Percentiles rank a stretch among this genome's conserved stretches.
phyloP scores from a whole-genome alignment of 2,113 vertebrate species.

The Sinocyclocheilus rhinocerous region DNA sequence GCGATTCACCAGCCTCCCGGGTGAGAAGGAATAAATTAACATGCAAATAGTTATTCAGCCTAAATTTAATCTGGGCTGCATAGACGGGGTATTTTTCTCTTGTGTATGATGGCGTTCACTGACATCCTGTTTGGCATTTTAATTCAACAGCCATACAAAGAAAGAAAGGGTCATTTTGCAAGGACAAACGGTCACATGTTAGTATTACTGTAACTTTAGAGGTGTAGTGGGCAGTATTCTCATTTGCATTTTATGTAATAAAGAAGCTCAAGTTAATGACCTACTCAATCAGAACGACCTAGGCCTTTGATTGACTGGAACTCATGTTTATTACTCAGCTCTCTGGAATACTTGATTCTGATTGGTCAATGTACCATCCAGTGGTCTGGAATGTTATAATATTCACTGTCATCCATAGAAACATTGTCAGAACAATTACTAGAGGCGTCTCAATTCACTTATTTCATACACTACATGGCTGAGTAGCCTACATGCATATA shows the following conservation, averaged over 20 bases:
- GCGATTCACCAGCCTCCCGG: constrained; percentile 57
- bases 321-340: not conserved
- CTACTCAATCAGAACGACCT: not conserved
- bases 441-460: too few species aligned
- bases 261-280: not conserved
- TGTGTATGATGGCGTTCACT: constrained; percentile 32
- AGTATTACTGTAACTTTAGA: constrained; percentile 4
- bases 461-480: not conserved
- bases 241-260: constrained; percentile 34
- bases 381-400: not conserved
- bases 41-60: constrained; percentile 72
- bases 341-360: not conserved
- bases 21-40: constrained; percentile 76
- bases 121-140: constrained; percentile 16
- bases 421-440: too few species aligned
- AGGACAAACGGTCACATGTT: not conserved
- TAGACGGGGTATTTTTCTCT: constrained; percentile 66
- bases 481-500: not conserved
- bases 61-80: constrained; percentile 64
- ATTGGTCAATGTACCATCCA: not conserved
- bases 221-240: constrained; percentile 4
- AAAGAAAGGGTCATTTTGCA: constrained; percentile 22
- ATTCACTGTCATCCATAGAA: too few species aligned
- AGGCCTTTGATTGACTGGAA: not conserved
- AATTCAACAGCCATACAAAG: constrained; percentile 33